Conservation (phyloP, 2,888 invertebrate genomes). For the Microctonus brassicae region DNA sequence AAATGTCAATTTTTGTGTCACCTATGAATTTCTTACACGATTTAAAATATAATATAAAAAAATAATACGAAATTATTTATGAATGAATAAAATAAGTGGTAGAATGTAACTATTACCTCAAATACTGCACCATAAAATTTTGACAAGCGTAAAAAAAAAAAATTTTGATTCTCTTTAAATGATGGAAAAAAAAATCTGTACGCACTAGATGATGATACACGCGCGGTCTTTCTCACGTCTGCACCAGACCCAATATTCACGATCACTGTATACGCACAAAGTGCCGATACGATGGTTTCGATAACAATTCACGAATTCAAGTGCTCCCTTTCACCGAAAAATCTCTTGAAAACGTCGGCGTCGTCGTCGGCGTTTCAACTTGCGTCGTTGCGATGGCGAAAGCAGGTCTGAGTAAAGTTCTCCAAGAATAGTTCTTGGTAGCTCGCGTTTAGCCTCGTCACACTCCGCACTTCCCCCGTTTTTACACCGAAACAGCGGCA, state of each 20-base stretch:
- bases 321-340: slow-evolving; percentile 13
- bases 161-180: background rate
- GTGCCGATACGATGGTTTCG: slow-evolving; percentile 2
- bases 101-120: slow-evolving; percentile 2
- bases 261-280: slow-evolving; percentile 11
- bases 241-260: slow-evolving; percentile 2
- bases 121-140: background rate
- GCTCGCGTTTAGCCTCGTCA: slow-evolving; percentile 54
- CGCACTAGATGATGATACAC: slow-evolving; percentile 4
- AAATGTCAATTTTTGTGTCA: background rate
- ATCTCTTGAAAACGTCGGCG: slow-evolving; percentile 35
- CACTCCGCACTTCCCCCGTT: slow-evolving; percentile 42
- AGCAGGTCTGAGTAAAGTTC: slow-evolving; percentile 63
- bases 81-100: background rate
- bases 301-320: slow-evolving; percentile 12
- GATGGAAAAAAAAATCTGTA: background rate
- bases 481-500: slow-evolving; percentile 44
- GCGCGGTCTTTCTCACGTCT: background rate
- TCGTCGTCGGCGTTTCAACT: slow-evolving; percentile 34
- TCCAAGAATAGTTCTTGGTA: slow-evolving; percentile 66
- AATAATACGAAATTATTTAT: background rate
- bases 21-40: background rate
- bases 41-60: background rate
- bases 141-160: background rate
- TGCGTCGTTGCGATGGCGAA: slow-evolving; percentile 57